Conservation (phyloP, 2,113 vertebrate species). For the Chaenocephalus aceratus region DNA sequence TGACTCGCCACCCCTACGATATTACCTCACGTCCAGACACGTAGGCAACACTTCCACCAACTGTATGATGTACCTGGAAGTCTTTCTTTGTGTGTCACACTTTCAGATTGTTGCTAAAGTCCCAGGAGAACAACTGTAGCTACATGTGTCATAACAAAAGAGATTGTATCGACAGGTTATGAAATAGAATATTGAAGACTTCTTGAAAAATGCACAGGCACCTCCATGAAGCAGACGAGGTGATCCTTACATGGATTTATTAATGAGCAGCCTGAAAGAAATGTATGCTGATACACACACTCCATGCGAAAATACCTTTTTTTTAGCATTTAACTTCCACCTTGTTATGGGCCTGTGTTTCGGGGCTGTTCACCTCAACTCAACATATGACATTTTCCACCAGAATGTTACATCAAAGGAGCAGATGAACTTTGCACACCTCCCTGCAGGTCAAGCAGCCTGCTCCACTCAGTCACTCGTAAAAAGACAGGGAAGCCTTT, state of each 20-base stretch:
- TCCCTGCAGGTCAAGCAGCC: constrained; percentile 34
- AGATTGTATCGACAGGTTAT: neutral
- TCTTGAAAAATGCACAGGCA: constrained; percentile 70
- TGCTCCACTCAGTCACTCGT: constrained; percentile 24
- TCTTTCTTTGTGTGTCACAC: neutral
- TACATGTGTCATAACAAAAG: too few species aligned
- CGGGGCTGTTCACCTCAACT: neutral
- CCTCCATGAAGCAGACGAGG: constrained; percentile 49
- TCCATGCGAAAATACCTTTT: neutral
- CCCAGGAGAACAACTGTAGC: too few species aligned
- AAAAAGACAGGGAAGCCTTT: constrained; percentile 28
- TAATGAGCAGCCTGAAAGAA: neutral
- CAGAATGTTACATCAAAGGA: constrained; percentile 29
- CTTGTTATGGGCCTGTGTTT: neutral
- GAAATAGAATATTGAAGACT: constrained; percentile 46
- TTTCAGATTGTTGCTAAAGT: neutral
- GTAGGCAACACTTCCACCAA: neutral
- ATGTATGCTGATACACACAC: neutral
- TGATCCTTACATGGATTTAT: constrained; percentile 57
- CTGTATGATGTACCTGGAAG: neutral
- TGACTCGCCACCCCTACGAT: too few species aligned
- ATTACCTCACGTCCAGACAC: neutral
- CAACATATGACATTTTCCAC: constrained; percentile 10
- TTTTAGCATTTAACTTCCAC: constrained; percentile 14
- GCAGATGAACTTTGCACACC: constrained; percentile 39